Conservation (phyloP, 2,113 vertebrate genomes). For the Chaetodon trifascialis region DNA sequence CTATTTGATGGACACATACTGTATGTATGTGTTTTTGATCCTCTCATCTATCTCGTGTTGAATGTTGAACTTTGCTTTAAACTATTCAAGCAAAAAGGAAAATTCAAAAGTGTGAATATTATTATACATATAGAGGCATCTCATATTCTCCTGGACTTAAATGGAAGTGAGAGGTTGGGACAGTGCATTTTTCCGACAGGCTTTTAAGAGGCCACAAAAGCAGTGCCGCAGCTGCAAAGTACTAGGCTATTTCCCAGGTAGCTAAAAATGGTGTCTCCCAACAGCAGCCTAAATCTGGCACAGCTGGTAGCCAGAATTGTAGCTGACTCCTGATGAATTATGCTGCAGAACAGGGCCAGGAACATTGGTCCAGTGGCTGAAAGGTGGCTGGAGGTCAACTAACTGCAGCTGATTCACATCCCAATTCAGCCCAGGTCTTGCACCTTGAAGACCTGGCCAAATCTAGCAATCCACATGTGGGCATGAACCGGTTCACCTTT, state of each 20-base stretch:
- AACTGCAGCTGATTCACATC: conserved; percentile 8
- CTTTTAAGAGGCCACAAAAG: too few relatives aligned
- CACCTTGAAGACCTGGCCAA: conserved; percentile 6
- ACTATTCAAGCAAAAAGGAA: too few relatives aligned
- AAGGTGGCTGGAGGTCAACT: conserved; percentile 19
- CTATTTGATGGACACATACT: too few relatives aligned
- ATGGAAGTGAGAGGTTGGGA: background rate
- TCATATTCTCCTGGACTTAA: too few relatives aligned
- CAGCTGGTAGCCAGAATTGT: conserved; percentile 5
- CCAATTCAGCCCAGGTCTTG: conserved; percentile 7
- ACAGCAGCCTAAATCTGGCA: conserved; percentile 18
- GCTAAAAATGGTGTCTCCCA: conserved; percentile 6
- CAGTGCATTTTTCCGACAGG: background rate
- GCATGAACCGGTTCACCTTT: conserved; percentile 1
- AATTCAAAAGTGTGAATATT: too few relatives aligned
- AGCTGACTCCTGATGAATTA: conserved; percentile 24
- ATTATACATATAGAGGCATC: too few relatives aligned
- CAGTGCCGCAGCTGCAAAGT: background rate
- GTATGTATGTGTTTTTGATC: too few relatives aligned
- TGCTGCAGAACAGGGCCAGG: conserved; percentile 1
- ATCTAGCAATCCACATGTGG: background rate
- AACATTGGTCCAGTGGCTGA: background rate
- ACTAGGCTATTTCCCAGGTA: background rate
- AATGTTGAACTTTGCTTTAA: too few relatives aligned
- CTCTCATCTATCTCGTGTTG: too few relatives aligned